Evolutionary conservation across 1,140 invertebrate genomes (phyloP).

Genomic region (Aphelinus certus): DNA sequence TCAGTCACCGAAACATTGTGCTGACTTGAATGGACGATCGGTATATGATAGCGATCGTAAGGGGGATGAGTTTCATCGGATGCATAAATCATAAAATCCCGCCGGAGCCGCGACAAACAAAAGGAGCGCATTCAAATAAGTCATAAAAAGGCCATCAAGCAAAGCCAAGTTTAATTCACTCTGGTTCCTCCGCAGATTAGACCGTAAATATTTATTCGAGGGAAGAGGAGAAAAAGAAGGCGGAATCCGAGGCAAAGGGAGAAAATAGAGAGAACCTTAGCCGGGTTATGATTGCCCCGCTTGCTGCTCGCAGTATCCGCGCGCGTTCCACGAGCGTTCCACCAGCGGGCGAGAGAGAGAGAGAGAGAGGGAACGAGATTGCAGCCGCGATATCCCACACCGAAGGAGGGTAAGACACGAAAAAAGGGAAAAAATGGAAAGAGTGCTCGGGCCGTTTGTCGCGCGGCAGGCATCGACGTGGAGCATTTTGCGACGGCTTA

Average conservation of each 20-base stretch:
- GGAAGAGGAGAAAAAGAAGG: constrained; percentile 2
- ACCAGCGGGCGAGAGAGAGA: too few species aligned
- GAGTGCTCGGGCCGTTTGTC: constrained; percentile 30
- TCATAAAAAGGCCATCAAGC: too few species aligned
- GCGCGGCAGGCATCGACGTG: constrained; percentile 42
- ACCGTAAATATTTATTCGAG: constrained; percentile 23
- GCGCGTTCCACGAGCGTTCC: background rate
- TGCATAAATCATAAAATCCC: too few species aligned
- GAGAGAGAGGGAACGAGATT: background rate
- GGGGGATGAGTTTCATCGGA: too few species aligned
- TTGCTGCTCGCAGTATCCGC: background rate
- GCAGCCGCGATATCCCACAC: constrained; percentile 1
- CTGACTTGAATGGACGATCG: too few species aligned
- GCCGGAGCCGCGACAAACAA: too few species aligned
- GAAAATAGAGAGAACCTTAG: background rate
- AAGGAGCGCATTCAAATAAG: too few species aligned
- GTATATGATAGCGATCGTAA: too few species aligned
- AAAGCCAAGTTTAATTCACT: constrained; percentile 1
- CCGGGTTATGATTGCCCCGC: constrained; percentile 26
- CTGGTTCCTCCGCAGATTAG: background rate
- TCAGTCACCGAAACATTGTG: too few species aligned
- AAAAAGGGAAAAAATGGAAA: constrained; percentile 29
- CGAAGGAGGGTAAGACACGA: constrained; percentile 10
- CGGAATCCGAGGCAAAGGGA: background rate
- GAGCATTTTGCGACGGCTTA: constrained; percentile 51